These are phyloP conservation scores for Leucophenga maculata DNA, from an alignment of 2,888 invertebrate genomes.

Conservation along the genomic window DNA sequence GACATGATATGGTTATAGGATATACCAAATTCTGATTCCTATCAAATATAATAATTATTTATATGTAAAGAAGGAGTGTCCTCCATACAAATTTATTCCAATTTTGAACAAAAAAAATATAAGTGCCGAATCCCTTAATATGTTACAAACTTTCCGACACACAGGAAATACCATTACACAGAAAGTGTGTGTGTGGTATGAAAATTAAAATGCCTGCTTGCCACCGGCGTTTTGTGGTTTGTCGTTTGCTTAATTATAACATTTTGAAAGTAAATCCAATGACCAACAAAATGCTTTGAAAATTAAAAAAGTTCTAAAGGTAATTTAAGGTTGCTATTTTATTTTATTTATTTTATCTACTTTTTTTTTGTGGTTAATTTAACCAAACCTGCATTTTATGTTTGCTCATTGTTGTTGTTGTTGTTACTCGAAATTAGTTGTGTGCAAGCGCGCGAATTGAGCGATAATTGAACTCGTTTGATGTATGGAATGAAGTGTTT, in stretches of 20 bases:
- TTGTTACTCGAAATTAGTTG: background rate
- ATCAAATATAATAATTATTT: too few species aligned
- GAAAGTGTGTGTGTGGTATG: background rate
- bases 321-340: too few species aligned
- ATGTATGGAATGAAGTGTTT: background rate
- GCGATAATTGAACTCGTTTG: slow-evolving; percentile 19
- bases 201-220: slow-evolving; percentile 50
- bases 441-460: background rate
- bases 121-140: too few species aligned
- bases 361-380: slow-evolving; percentile 7
- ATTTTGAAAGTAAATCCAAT: slow-evolving; percentile 21
- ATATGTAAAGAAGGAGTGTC: too few species aligned
- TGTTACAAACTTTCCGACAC: too few species aligned
- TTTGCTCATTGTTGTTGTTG: background rate
- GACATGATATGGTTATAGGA: too few species aligned
- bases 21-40: too few species aligned
- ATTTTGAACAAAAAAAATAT: too few species aligned
- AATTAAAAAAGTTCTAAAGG: too few species aligned
- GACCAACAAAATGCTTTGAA: background rate
- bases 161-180: too few species aligned
- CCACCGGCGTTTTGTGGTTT: slow-evolving; percentile 50
- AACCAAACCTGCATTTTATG: slow-evolving; percentile 13
- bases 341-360: background rate
- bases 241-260: slow-evolving; percentile 13
- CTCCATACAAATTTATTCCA: too few species aligned